Conservation (phyloP, 1,140 invertebrate species). For the Chironomus striatipennis region DNA sequence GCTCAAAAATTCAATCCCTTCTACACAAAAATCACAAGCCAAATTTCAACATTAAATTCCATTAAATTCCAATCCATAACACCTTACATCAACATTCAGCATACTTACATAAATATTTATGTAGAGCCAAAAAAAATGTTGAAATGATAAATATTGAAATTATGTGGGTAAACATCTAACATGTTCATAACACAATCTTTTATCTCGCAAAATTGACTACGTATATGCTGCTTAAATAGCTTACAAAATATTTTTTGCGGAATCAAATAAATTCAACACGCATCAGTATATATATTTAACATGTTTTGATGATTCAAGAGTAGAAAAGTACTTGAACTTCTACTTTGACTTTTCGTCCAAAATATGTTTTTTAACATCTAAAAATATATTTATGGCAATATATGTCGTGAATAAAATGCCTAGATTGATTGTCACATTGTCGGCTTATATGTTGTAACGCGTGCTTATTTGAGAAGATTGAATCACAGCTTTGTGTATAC, state of each 20-base stretch:
- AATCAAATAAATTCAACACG: neutral
- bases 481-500: no score
- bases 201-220: neutral
- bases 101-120: neutral
- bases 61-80: neutral
- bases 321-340: neutral
- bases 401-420: no score
- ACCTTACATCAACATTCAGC: neutral
- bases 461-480: no score
- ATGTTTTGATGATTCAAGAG: neutral
- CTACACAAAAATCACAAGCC: no score
- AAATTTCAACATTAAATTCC: neutral
- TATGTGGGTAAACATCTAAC: neutral
- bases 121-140: neutral
- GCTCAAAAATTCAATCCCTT: neutral
- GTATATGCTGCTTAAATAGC: neutral
- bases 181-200: neutral
- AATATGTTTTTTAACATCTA: no score
- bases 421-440: no score
- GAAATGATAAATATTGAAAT: slow-evolving; percentile 1
- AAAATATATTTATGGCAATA: no score
- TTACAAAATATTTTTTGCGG: neutral
- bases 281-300: neutral
- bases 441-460: no score
- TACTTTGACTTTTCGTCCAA: neutral